Base-by-base conservation (phyloP, 2,888 invertebrate species). In the Coleophora flavipennella region DNA sequence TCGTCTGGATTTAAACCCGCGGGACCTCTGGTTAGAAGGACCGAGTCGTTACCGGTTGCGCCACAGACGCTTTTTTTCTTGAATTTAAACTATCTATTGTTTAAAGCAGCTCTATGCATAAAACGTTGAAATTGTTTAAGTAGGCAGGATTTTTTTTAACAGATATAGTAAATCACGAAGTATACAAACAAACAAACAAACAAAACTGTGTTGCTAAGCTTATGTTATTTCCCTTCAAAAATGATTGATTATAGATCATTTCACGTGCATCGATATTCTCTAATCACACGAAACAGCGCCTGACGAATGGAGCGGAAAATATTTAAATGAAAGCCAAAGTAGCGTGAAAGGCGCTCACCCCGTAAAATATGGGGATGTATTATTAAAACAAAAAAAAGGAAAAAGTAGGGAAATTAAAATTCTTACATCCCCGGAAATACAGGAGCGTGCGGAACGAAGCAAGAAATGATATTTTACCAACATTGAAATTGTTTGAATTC, bases 251-350 rank as follows among this genome's bases (percentile, higher is more conserved):
- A 20, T 39, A 47, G 50, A 50, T 48, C 48, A 49, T 50, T 49
- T 59, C 63, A 62, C 46, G 62, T 70, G 64, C 55, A 68, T 67
- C 66, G 62, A 66, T 72, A 69, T 63, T 59, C 20, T 69, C 62
- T 67, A 77, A 80, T 77, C 60, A 71, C 58, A 55, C 54, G 55
- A 70, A 81, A 83, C 76, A 74, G 61, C 57, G 73, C 73, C 55
- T 79, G 67, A 70, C 83, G 78, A 84, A 84, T 83, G 80, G 49
- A 72, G 67, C 79, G 75, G 73, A 83, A 84, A 83, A 83, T 80
- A 74, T 78, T 77, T 75, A 80, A 84, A 83, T 83, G 71, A 75
- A 76, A 80, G 74, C 62, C 66, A 74, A 71, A 83, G 77, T 77
- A 78, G 67, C 79, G 70, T 79, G 70, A 62, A 64, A 63, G 58